Base-by-base conservation (phyloP, 2,888 invertebrate species). In the Xylota sylvarum region DNA sequence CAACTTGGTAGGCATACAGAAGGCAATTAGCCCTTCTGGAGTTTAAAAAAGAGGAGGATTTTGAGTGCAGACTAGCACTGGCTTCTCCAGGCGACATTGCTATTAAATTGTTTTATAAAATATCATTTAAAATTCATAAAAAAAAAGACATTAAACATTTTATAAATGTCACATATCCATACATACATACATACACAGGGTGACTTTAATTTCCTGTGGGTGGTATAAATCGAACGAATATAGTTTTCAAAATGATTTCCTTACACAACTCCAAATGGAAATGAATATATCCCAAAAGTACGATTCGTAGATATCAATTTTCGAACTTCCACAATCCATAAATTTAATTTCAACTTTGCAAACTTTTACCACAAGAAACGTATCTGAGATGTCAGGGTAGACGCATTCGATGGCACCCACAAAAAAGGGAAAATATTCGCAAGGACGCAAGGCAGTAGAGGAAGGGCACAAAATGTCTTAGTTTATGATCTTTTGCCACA, bases 281-380 rank as follows among this genome's bases (percentile, higher is more conserved):
- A 64, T 40, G 70, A 58, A 80, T 73, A 56, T 52, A 77, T 77
- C 72, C 86, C 69, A 56, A 40, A 81, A 67, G 81, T 62, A 67
- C 81, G 70, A 81, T 85, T 81, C 85, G 23, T 82, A 82, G 86
- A 86, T 80, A 73, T 86, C 86, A 82, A 82, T 82, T 80, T 82
- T 82, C 67, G 62, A 82, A 86, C 73, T 86, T 86, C 62, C 73
- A 67, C 65, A 86, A 72, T 82, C 77, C 73, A 86, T 86, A 86
- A 86, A 86, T 86, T 81, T 82, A 67, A 82, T 86, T 82, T 73
- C 30, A 86, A 70, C 76, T 81, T 81, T 81, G 6, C 10, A 64
- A 86, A 76, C 76, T 81, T 67, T 65, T 19, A 35, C 67, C 82
- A 77, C 62, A 69, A 73, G 56, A 72, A 77, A 62, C 67, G 43